Percentiles rank a stretch among this genome's conserved stretches.
Conservation (phyloP, 2,113 vertebrate species). For the Peromyscus californicus region DNA sequence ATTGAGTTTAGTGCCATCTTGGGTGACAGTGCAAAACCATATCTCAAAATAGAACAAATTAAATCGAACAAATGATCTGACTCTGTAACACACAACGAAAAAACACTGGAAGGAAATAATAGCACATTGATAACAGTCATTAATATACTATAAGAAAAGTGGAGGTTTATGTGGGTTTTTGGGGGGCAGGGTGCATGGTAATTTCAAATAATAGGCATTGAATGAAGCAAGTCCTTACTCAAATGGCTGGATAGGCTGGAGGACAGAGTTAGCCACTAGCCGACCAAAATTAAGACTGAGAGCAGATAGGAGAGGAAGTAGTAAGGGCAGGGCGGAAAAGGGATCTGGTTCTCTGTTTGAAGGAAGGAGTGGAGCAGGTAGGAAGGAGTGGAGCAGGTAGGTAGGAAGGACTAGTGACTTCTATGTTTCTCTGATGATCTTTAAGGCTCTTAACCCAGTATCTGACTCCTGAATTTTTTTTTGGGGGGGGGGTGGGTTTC, state of each 20-base stretch:
- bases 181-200: neutral
- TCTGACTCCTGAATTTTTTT: too few species aligned
- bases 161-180: neutral
- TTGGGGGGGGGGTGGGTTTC: too few species aligned
- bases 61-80: neutral
- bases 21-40: neutral
- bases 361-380: too few species aligned
- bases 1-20: neutral
- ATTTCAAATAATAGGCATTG: slow-evolving; percentile 36
- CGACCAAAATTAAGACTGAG: too few species aligned
- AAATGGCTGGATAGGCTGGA: neutral
- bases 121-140: neutral
- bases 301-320: too few species aligned
- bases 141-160: neutral
- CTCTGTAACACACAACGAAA: neutral
- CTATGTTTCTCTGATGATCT: too few species aligned
- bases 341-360: too few species aligned
- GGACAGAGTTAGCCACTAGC: too few species aligned
- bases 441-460: too few species aligned
- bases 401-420: too few species aligned
- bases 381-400: too few species aligned
- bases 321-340: too few species aligned
- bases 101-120: neutral
- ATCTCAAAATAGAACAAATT: neutral
- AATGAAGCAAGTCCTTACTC: neutral